Base-by-base conservation (phyloP, 2,888 invertebrate species). In the Drosophila colorata region DNA sequence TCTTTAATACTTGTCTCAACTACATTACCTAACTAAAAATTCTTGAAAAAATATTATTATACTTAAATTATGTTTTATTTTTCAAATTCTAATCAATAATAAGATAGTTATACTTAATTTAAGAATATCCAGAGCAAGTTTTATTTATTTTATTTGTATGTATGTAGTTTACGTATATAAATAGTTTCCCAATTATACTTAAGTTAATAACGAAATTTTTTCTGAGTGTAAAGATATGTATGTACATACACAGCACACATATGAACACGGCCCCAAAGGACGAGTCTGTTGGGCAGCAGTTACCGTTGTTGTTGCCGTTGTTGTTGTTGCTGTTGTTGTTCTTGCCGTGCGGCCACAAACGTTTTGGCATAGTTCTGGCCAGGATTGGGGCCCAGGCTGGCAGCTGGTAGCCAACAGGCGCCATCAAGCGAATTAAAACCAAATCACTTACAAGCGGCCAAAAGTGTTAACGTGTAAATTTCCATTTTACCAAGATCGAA, bases 401-500 rank as follows among this genome's bases (percentile, higher is more conserved):
- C 73, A 61, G 46, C 60, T 55, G 65, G 58, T 60, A 57, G 82
- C 72, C 85, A 74, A 72, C 68, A 74, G 84, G 78, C 87, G 84
- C 84, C 88, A 85, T 88, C 87, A 88, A 84, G 88, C 87, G 85
- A 88, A 86, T 86, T 86, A 86, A 86, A 86, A 87, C 87, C 89
- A 88, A 86, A 86, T 86, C 85, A 88, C 89, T 86, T 86, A 86
- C 85, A 86, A 86, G 87, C 77, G 89, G 88, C 85, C 82, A 84
- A 88, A 90, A 91, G 91, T 90, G 90, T 90, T 90, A 90, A 90
- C 87, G 90, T 90, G 90, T 88, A 90, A 90, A 90, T 90, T 90
- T 88, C 85, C 90, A 90, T 90, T 90, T 89, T 89, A 85, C 83
- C 89, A 80, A 80, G 73, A 73, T 80, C 77, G 73, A 77, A 57